Evolutionary conservation across 2,113 vertebrate genomes (phyloP), one percentile per base, ranked within the genome.

Genomic region (Probosciger aterrimus): DNA sequence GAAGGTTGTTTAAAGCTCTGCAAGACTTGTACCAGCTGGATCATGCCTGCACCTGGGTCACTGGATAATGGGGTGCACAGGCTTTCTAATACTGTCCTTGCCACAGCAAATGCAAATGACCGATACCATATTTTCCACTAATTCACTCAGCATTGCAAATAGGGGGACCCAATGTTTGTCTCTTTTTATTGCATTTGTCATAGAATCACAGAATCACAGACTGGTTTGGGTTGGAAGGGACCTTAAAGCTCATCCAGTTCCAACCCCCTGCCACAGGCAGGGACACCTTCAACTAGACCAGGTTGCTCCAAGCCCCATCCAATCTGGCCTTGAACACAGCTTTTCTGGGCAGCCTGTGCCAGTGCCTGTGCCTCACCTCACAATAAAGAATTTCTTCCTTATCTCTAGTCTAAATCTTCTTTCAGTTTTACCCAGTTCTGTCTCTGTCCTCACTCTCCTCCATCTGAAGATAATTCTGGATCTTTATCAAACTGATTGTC

Each of bases 401-500:
- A 9, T 35, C 15, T 59, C 9, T 35, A 24, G 22, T 35, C 57
- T 59, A 59, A 59, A 35, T 35, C 22, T 35, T 59, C 33, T 59
- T 59, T 59, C 14, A 35, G 33, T 59, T 59, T 57, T n/a, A 59
- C 33, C 33, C 20, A 23, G 20, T 59, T 59, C 77, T 20, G 8
- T 33, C 10, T 57, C 46, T n/a, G 28, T n/a, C 68, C 53, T 83
- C 22, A 1, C 33, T 25, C 33, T 68, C 60, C 46, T n/a, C 27
- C 65, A 16, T 8, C 41, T 57, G 43, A 33, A 13, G 25, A 30
- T 62, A 9, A 9, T 35, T 69, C 23, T 14, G 28, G 7, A 7
- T 5, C 6, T 30, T 62, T 62, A 46, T 15, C 47, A n/a, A 57
- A 39, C 11, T 0, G 0, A 4, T n/a, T 4, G 2, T 18, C 50